A percentile compares a stretch with the other conserved stretches of the same genome.
phyloP scores from a whole-genome alignment of 2,888 invertebrate genomes.

The Sesamia inferens region DNA sequence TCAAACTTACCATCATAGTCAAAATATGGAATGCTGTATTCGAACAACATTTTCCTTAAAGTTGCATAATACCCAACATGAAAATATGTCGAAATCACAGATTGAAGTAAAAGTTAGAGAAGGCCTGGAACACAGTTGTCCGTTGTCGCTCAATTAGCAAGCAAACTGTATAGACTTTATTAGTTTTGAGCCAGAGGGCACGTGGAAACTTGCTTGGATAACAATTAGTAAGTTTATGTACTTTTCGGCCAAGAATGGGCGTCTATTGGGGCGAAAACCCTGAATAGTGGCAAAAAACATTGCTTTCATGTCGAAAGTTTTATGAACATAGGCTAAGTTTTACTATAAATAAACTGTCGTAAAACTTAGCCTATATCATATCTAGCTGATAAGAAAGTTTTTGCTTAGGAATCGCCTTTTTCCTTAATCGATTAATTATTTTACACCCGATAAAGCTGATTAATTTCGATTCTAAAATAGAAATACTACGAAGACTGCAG shows the following conservation, averaged over 20 bases:
- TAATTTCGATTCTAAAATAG: slow-evolving; percentile 26
- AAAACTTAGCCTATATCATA: too few relatives aligned
- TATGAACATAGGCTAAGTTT: background rate
- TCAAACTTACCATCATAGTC: background rate
- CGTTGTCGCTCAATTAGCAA: slow-evolving; percentile 48
- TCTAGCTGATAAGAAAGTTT: too few relatives aligned
- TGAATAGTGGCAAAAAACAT: background rate
- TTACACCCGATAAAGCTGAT: slow-evolving; percentile 8
- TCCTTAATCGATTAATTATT: slow-evolving; percentile 32
- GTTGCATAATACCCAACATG: background rate
- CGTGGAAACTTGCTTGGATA: slow-evolving; percentile 27
- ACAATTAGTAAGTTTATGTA: slow-evolving; percentile 30
- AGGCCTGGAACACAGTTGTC: slow-evolving; percentile 8
- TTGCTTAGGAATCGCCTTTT: background rate
- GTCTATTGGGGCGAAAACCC: too few relatives aligned
- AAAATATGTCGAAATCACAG: slow-evolving; percentile 2
- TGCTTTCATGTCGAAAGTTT: background rate
- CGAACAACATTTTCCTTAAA: too few relatives aligned
- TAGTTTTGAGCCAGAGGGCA: slow-evolving; percentile 4
- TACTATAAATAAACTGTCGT: too few relatives aligned
- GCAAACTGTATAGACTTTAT: slow-evolving; percentile 18
- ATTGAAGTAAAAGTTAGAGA: slow-evolving; percentile 35
- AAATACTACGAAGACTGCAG: slow-evolving; percentile 51
- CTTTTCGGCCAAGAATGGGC: background rate
- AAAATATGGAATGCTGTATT: background rate